Percentiles rank a stretch among this genome's conserved stretches.
Evolutionary conservation across 35 echinoderm and acorn worm species (phyloP).

Genomic region (Strongylocentrotus purpuratus): DNA sequence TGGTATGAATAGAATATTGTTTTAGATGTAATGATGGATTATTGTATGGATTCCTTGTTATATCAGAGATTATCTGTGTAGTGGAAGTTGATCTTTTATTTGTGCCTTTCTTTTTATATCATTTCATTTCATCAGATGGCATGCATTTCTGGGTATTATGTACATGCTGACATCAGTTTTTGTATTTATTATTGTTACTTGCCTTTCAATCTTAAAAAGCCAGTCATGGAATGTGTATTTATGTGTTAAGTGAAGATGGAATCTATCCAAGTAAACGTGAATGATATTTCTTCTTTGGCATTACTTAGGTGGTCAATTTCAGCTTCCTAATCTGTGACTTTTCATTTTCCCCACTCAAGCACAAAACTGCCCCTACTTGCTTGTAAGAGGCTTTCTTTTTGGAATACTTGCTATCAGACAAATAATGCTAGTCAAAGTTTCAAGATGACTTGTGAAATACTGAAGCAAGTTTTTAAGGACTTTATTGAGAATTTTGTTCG

Average conservation of each 20-base stretch:
- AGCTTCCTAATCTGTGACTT: not conserved
- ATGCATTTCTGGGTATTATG: not conserved
- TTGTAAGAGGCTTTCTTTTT: too few relatives aligned
- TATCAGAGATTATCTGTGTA: not conserved
- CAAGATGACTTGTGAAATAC: too few relatives aligned
- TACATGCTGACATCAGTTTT: not conserved
- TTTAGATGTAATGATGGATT: not conserved
- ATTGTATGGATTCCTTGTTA: not conserved
- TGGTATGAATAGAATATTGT: not conserved
- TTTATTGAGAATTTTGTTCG: too few relatives aligned
- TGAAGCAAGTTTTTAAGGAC: too few relatives aligned
- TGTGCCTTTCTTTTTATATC: slow-evolving; percentile 16
- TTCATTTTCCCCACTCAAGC: not conserved
- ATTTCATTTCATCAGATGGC: not conserved
- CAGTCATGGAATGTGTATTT: not conserved
- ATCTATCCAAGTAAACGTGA: not conserved
- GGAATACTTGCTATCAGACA: too few relatives aligned
- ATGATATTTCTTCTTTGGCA: not conserved
- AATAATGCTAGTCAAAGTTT: too few relatives aligned
- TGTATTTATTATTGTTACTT: slow-evolving; percentile 6
- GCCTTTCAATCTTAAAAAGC: not conserved
- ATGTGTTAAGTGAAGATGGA: not conserved
- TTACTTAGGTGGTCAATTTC: not conserved
- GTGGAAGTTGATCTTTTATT: not conserved
- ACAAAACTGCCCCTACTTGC: too few relatives aligned